Base-by-base conservation (phyloP, 2,113 vertebrate genomes). In the Bubo blakistoni region DNA sequence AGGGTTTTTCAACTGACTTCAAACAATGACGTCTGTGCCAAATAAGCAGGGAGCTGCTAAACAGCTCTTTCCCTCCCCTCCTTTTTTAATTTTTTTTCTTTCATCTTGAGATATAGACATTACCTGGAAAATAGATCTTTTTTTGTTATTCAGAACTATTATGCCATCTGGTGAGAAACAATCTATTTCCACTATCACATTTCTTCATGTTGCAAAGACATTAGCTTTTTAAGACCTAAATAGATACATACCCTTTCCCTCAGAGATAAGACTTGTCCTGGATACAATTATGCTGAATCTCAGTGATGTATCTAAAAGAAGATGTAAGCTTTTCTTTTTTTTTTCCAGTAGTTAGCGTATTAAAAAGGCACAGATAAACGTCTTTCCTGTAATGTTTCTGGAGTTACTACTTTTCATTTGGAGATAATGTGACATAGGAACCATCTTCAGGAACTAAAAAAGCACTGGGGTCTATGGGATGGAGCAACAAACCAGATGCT, bases 261-360 rank as follows among this genome's bases (percentile, higher is more conserved):
- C 55, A 78, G 55, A 93, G 90, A 63, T 62, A 92, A 93, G 69
- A 79, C 32, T 91, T 90, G 67, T 89, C 81, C 86, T 5, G 16
- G 70, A 82, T 92, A 92, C 26, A 79, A 81, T 88, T 94, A 85
- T 66, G 85, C 52, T 87, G 78, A 95, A 91, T 86, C 51, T 96
- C 84, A 88, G 16, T 59, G 34, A 82, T 77, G 17, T 78, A 73
- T 78, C 58, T 89, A 74, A 96, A 94, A 36, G 29, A 92, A 95
- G 58, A 82, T 76, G 55, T 24, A 86, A 96, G 44, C 40, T 0
- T 24, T 95, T 96, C 91, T 94, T 34, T 66, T 44, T 44, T 16
- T 16, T 16, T 16, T 13, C 7, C 7, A 61, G 49, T 58, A 66
- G 58, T 79, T 96, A 89, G 34, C 66, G 89, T 85, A 96, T 72